Conservation (phyloP, 2,113 vertebrate species). For the Cavia aperea region DNA sequence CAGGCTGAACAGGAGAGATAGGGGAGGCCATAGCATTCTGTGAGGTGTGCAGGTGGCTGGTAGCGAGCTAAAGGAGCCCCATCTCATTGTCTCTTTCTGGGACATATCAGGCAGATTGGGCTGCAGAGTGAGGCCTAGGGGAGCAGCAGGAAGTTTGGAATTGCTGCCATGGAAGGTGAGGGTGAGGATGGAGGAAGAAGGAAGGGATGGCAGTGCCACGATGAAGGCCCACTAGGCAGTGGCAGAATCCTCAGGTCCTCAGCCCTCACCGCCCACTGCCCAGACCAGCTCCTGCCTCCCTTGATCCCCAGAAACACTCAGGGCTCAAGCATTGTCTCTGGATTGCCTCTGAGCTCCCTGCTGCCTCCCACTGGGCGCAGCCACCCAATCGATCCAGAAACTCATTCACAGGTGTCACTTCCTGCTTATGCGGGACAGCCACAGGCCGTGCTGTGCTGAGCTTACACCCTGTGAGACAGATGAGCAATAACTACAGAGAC, state of each 20-base stretch:
- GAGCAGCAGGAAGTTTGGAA: not conserved
- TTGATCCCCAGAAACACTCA: not conserved
- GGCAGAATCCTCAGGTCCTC: not conserved
- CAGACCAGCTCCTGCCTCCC: not conserved
- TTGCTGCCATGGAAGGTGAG: not conserved
- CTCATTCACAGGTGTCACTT: not conserved
- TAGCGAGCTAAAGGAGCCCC: not conserved
- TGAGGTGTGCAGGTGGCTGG: not conserved
- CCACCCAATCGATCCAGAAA: not conserved
- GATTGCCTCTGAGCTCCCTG: not conserved
- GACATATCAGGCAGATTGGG: not conserved
- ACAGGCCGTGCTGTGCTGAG: not conserved
- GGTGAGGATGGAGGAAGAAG: not conserved
- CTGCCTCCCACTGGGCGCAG: not conserved
- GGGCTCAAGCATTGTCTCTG: not conserved
- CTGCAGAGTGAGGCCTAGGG: not conserved
- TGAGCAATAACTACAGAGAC: not conserved
- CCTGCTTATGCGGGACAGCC: not conserved
- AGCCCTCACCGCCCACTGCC: not conserved
- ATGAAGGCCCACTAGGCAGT: not conserved
- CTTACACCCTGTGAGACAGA: not conserved
- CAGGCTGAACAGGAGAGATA: not conserved
- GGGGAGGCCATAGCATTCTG: rapidly evolving
- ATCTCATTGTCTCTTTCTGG: constrained; percentile 16
- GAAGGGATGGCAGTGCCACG: not conserved